phyloP scores from a whole-genome alignment of 2,113 vertebrate species.

The Triplophysa tibetana region DNA sequence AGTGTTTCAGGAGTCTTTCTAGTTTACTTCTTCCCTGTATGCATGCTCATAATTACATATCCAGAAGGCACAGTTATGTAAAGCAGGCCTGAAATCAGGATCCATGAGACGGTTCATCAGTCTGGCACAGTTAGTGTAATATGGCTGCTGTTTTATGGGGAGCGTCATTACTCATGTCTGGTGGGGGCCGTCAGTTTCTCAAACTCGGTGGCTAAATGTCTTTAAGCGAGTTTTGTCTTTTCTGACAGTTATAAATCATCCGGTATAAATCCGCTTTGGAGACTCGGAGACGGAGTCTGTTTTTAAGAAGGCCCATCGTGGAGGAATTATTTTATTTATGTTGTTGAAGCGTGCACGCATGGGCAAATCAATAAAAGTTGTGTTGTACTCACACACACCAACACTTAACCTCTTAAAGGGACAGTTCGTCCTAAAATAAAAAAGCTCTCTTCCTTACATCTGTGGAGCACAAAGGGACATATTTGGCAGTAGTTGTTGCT shows the following conservation, averaged over 20 bases:
- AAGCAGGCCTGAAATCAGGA: slow-evolving; percentile 52
- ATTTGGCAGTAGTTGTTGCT: no score
- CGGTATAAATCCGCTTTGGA: slow-evolving; percentile 54
- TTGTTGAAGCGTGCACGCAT: neutral
- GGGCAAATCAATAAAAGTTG: slow-evolving; percentile 31
- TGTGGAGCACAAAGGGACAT: no score
- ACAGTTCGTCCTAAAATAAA: no score
- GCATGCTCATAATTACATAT: slow-evolving; percentile 48
- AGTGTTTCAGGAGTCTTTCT: neutral
- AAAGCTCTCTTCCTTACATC: no score
- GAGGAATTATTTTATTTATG: slow-evolving; percentile 49
- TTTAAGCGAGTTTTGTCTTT: slow-evolving; percentile 65
- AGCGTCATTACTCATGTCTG: slow-evolving; percentile 76
- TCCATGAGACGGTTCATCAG: slow-evolving; percentile 66
- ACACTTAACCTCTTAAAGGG: no score
- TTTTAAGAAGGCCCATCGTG: neutral
- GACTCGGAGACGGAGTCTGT: neutral
- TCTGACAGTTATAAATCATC: slow-evolving; percentile 74
- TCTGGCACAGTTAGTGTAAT: slow-evolving; percentile 65
- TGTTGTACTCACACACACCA: no score
- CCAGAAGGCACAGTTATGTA: slow-evolving; percentile 53
- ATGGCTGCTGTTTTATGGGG: slow-evolving; percentile 71
- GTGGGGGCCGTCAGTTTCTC: slow-evolving; percentile 76
- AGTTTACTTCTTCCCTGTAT: slow-evolving; percentile 32
- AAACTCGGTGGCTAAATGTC: slow-evolving; percentile 73